phyloP scores from a whole-genome alignment of 1,140 invertebrate genomes.

The Popillia japonica region DNA sequence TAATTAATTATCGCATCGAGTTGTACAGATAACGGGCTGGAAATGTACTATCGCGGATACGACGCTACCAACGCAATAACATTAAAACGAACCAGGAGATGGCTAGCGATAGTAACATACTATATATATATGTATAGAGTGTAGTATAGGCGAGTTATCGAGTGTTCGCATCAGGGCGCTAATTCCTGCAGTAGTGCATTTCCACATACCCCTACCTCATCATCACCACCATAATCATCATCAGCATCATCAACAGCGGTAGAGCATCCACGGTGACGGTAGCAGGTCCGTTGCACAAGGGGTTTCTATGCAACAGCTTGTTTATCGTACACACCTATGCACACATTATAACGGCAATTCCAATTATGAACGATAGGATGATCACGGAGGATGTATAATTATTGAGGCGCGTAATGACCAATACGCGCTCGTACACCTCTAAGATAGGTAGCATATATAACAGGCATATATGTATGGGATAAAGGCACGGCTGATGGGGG shows the following conservation, averaged over 20 bases:
- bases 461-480: neutral
- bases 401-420: conserved; percentile 42
- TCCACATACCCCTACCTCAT: conserved; percentile 41
- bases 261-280: neutral
- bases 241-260: too few relatives aligned
- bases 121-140: too few relatives aligned
- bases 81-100: neutral
- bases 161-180: conserved; percentile 43
- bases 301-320: conserved; percentile 56
- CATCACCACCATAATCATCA: neutral
- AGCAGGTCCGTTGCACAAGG: conserved; percentile 33
- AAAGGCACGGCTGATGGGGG: neutral
- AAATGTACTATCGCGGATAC: neutral
- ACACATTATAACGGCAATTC: conserved; percentile 47
- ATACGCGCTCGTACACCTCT: conserved; percentile 25
- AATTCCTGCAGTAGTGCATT: conserved; percentile 45
- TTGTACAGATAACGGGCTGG: conserved; percentile 36
- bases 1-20: conserved; percentile 37
- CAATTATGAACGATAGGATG: conserved; percentile 45
- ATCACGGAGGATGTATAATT: conserved; percentile 43
- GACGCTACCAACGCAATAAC: conserved; percentile 5
- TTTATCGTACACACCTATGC: conserved; percentile 55
- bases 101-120: neutral
- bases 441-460: neutral
- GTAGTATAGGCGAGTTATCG: conserved; percentile 25